These are phyloP conservation scores for Myocastor coypus DNA, from an alignment of 2,113 vertebrate species.

Conservation along the genomic window DNA sequence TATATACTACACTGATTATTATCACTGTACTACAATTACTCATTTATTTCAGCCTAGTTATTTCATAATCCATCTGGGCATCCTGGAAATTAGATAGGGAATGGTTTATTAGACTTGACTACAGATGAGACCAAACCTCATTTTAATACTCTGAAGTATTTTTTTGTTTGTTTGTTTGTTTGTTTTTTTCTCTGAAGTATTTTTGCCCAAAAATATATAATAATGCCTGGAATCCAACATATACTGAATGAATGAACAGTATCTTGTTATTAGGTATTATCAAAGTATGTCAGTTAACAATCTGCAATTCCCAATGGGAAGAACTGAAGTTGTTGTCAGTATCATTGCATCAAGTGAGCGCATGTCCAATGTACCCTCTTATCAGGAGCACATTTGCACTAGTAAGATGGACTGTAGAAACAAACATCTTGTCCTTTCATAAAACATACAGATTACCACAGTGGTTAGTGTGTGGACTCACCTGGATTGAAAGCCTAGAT, in stretches of 20 bases:
- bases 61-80: constrained; percentile 47
- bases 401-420: neutral
- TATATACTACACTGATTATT: neutral
- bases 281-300: constrained; percentile 12
- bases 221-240: neutral
- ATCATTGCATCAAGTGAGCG: neutral
- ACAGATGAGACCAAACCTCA: constrained; percentile 33
- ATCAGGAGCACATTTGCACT: neutral
- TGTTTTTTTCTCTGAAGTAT: neutral
- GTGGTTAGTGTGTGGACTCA: neutral
- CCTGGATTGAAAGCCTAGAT: neutral
- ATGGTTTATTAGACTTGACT: constrained; percentile 8
- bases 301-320: neutral
- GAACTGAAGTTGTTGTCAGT: neutral
- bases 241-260: neutral
- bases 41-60: constrained; percentile 42
- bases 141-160: neutral
- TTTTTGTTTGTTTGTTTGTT: too few relatives aligned
- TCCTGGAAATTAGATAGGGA: neutral
- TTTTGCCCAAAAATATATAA: neutral
- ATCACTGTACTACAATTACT: neutral
- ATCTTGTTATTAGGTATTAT: neutral
- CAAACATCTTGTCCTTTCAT: constrained; percentile 7
- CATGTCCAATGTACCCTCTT: neutral
- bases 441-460: neutral